Conservation (phyloP, 1,140 invertebrate species). For the Zaprionus africanus region DNA sequence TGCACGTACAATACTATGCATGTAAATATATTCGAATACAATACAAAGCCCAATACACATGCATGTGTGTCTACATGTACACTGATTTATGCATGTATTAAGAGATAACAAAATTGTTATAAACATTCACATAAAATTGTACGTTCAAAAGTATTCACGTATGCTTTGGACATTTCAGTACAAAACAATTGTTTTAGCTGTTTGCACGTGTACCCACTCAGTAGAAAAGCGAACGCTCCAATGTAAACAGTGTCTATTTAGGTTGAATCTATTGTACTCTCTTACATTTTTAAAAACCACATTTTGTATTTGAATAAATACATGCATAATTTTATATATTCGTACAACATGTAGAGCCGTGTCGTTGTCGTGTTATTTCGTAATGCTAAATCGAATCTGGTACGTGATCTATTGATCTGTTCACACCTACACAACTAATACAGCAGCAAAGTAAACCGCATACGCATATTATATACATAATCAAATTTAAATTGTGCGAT, state of each 20-base stretch:
- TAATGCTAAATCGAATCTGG: background rate
- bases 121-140: conserved; percentile 7
- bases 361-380: conserved; percentile 1
- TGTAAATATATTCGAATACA: conserved; percentile 2
- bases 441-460: background rate
- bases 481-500: background rate
- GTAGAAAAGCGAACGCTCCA: background rate
- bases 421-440: background rate
- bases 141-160: conserved; percentile 6
- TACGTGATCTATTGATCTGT: conserved; percentile 2
- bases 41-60: background rate
- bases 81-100: background rate
- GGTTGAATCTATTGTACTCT: background rate
- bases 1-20: background rate
- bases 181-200: conserved; percentile 3
- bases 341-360: background rate
- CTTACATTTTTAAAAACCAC: background rate
- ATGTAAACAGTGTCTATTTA: conserved; percentile 1
- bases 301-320: background rate
- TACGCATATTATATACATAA: background rate
- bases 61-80: background rate
- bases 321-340: background rate
- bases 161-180: conserved; percentile 8
- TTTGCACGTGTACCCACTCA: background rate
- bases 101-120: conserved; percentile 9